Percentiles rank a stretch among this genome's conserved stretches.
Evolutionary conservation across 2,797 vertebrate species (phyloP).

Genomic region (Characodon lateralis): DNA sequence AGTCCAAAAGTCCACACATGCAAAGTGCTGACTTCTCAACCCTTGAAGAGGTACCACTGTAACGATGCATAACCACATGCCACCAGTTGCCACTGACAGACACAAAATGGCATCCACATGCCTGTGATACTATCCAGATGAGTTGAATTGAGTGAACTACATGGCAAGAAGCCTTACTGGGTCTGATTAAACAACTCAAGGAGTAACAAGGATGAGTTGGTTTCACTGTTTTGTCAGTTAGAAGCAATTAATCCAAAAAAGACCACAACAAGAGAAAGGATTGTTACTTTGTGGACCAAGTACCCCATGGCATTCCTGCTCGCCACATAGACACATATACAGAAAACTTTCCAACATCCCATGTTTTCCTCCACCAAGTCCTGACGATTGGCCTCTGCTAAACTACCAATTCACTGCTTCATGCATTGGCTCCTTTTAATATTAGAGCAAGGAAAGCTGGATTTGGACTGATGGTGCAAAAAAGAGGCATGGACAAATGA

Average conservation of each 20-base stretch:
- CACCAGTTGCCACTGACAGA: conserved; percentile 44
- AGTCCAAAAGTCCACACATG: conserved; percentile 41
- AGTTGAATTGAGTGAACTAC: conserved; percentile 19
- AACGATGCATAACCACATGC: conserved; percentile 26
- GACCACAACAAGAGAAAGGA: not conserved
- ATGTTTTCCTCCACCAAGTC: not conserved
- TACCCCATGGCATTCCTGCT: not conserved
- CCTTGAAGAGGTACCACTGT: conserved; percentile 43
- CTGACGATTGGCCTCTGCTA: not conserved
- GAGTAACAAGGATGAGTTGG: not conserved
- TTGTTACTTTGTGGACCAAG: not conserved
- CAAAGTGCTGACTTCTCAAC: conserved; percentile 56
- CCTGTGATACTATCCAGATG: conserved; percentile 56
- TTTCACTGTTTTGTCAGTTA: not conserved
- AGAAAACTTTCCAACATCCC: not conserved
- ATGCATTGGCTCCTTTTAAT: not conserved
- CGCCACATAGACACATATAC: not conserved
- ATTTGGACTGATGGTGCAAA: not conserved
- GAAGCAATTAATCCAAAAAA: not conserved
- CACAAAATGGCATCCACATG: conserved; percentile 64
- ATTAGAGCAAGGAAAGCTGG: not conserved
- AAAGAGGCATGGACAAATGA: not conserved
- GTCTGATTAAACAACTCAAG: not conserved
- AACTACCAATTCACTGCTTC: not conserved
- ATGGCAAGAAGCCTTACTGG: not conserved